phyloP scores from a whole-genome alignment of 2,797 vertebrate genomes.

The Danio jaintianensis region DNA sequence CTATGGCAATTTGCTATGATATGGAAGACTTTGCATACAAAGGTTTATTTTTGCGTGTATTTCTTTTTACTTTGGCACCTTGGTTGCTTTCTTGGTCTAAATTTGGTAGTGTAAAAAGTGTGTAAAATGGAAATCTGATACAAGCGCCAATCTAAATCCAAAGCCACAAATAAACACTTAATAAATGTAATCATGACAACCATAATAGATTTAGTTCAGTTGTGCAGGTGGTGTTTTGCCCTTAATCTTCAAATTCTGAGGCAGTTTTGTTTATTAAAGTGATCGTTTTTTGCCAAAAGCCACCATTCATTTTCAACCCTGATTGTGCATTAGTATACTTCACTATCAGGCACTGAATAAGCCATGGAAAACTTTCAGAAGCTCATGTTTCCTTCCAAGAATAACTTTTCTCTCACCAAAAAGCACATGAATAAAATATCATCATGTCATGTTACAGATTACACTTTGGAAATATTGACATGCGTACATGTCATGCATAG shows the following conservation, averaged over 20 bases:
- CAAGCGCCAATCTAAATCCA: no score
- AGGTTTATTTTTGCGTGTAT: conserved; percentile 12
- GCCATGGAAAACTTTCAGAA: not conserved
- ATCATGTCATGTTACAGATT: conserved; percentile 41
- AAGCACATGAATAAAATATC: conserved; percentile 60
- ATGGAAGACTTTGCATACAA: not conserved
- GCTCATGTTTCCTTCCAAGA: conserved; percentile 27
- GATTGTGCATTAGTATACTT: not conserved
- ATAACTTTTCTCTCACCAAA: conserved; percentile 44
- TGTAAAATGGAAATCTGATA: no score
- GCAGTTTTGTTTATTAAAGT: no score
- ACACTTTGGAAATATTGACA: conserved; percentile 45
- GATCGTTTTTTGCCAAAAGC: no score
- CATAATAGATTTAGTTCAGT: no score
- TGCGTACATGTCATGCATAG: conserved; percentile 35
- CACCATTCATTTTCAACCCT: not conserved
- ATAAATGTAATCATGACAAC: no score
- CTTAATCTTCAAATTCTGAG: no score
- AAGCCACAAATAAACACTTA: no score
- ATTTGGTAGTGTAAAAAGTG: no score
- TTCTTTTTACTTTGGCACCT: not conserved
- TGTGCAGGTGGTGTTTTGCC: no score
- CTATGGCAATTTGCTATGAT: not conserved
- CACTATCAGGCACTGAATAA: conserved; percentile 26
- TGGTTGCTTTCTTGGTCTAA: no score